Percentiles rank a stretch among this genome's conserved stretches.
Conservation (phyloP, 2,113 vertebrate genomes). For the Glaucidium brasilianum region DNA sequence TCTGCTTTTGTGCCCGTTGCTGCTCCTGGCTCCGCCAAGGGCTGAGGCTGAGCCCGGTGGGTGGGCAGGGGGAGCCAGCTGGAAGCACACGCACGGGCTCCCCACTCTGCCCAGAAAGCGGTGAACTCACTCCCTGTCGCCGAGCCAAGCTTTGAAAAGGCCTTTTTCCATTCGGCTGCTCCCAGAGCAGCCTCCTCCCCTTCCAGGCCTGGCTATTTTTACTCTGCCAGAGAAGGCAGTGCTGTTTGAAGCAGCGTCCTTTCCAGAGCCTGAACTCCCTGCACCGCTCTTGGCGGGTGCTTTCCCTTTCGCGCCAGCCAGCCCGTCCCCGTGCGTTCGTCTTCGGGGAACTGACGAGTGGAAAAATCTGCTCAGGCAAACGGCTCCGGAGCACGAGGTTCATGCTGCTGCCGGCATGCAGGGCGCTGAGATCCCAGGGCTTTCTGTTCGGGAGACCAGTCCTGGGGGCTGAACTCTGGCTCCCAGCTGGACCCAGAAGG, state of each 20-base stretch:
- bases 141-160: constrained; percentile 25
- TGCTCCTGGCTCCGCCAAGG: background rate
- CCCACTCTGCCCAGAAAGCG: background rate
- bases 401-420: fast-evolving
- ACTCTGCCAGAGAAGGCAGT: background rate
- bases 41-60: background rate
- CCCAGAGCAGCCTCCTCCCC: constrained; percentile 5
- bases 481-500: fast-evolving
- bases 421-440: background rate
- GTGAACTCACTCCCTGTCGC: constrained; percentile 28
- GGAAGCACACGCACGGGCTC: background rate
- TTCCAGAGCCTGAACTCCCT: background rate
- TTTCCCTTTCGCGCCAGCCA: background rate
- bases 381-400: background rate
- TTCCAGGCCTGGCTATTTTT: constrained; percentile 44
- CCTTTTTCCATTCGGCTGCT: constrained; percentile 13
- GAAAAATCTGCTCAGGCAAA: constrained; percentile 36
- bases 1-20: background rate
- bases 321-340: background rate
- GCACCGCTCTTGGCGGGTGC: background rate
- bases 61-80: background rate
- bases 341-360: constrained; percentile 7
- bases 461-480: background rate
- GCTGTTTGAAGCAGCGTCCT: background rate
- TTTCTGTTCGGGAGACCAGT: background rate